Evolutionary conservation across 2,797 vertebrate genomes (phyloP).

Genomic region (Enteromius mattozi): DNA sequence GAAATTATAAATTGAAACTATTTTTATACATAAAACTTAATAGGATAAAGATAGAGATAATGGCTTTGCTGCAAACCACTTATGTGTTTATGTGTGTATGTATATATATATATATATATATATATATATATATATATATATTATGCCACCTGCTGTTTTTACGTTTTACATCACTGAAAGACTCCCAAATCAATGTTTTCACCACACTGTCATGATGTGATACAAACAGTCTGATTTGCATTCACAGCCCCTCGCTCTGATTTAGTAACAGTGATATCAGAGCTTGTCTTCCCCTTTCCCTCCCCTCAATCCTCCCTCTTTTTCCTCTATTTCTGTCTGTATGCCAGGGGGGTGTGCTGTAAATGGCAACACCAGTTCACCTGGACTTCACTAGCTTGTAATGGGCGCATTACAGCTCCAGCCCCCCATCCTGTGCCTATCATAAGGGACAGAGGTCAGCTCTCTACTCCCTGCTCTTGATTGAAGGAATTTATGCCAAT

Average conservation of each 20-base stretch:
- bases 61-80: background rate
- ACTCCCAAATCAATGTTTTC: constrained; percentile 28
- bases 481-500: constrained; percentile 81
- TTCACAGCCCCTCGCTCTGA: constrained; percentile 78
- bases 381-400: constrained; percentile 87
- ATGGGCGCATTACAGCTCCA: constrained; percentile 74
- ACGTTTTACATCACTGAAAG: background rate
- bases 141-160: constrained; percentile 27
- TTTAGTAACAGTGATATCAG: constrained; percentile 91
- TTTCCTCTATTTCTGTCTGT: constrained; percentile 64
- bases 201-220: constrained; percentile 66
- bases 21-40: background rate
- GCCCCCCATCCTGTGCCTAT: constrained; percentile 80
- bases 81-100: background rate
- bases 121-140: background rate
- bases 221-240: constrained; percentile 68
- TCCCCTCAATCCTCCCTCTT: constrained; percentile 46
- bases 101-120: background rate
- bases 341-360: constrained; percentile 84
- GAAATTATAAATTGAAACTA: background rate
- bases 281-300: constrained; percentile 74
- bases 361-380: constrained; percentile 89
- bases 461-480: constrained; percentile 86
- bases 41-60: background rate
- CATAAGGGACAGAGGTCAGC: constrained; percentile 86